These are phyloP conservation scores for Abramis brama DNA, from an alignment of 2,113 vertebrate species.

Conservation along the genomic window DNA sequence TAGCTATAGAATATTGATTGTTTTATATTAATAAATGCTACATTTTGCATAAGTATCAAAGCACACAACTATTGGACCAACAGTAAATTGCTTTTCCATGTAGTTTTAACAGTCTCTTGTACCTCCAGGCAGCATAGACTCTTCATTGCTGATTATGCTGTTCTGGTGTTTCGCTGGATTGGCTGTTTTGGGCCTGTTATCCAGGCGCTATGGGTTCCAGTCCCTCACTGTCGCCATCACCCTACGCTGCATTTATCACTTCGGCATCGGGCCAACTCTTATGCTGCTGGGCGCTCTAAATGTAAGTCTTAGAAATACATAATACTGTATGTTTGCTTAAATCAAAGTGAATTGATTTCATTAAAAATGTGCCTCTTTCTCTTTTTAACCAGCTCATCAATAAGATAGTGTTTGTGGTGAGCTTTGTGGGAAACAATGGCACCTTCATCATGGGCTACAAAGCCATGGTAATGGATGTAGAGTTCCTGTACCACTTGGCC, in stretches of 20 bases:
- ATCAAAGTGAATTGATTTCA: neutral
- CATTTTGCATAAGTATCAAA: neutral
- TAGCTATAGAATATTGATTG: neutral
- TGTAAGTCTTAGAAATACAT: conserved; percentile 58
- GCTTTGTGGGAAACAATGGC: conserved; percentile 96
- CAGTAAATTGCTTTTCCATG: neutral
- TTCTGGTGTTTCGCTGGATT: conserved; percentile 92
- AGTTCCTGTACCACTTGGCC: conserved; percentile 93
- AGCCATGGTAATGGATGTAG: conserved; percentile 97
- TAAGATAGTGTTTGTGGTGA: conserved; percentile 96
- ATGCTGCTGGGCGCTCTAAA: conserved; percentile 85
- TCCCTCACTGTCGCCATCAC: conserved; percentile 89
- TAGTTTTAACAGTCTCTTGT: neutral
- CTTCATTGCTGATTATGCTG: conserved; percentile 84
- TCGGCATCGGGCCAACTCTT: conserved; percentile 93
- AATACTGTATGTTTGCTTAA: neutral
- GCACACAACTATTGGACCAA: neutral
- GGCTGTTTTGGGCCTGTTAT: conserved; percentile 86
- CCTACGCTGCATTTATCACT: conserved; percentile 89
- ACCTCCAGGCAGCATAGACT: conserved; percentile 83
- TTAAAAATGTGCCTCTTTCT: neutral
- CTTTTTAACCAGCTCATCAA: conserved; percentile 84
- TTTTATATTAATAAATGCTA: neutral
- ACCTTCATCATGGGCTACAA: conserved; percentile 96
- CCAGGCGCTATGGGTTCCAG: conserved; percentile 87